phyloP scores from a whole-genome alignment of 2,113 vertebrate species.

The Sapayoa aenigma region DNA sequence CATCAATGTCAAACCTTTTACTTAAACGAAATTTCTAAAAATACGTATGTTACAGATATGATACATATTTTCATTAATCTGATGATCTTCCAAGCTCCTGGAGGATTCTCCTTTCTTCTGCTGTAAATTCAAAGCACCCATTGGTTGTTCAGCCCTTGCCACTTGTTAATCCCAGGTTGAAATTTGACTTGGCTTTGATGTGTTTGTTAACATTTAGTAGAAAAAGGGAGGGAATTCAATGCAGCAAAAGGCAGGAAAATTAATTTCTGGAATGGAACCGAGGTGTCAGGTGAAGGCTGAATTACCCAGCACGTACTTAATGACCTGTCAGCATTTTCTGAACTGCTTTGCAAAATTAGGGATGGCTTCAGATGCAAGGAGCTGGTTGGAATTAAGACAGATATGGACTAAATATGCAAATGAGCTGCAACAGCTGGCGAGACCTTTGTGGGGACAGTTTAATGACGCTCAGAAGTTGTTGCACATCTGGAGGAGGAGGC shows the following conservation, averaged over 20 bases:
- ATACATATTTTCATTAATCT: neutral
- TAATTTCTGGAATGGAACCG: neutral
- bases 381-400: neutral
- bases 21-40: neutral
- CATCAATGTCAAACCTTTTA: neutral
- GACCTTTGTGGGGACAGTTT: neutral
- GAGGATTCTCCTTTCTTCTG: neutral
- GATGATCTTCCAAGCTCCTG: neutral
- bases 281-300: neutral
- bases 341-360: neutral
- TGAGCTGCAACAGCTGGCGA: neutral
- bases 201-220: neutral
- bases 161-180: neutral
- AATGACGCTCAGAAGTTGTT: neutral
- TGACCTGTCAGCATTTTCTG: neutral
- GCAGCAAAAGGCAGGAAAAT: neutral
- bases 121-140: neutral
- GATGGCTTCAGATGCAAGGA: neutral
- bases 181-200: neutral
- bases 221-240: neutral
- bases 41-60: too few species aligned
- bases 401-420: neutral
- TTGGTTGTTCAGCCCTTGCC: neutral
- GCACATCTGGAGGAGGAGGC: neutral
- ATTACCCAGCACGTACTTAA: neutral